These are phyloP conservation scores for Leuciscus idus DNA, from an alignment of 2,113 vertebrate species.

Conservation along the genomic window DNA sequence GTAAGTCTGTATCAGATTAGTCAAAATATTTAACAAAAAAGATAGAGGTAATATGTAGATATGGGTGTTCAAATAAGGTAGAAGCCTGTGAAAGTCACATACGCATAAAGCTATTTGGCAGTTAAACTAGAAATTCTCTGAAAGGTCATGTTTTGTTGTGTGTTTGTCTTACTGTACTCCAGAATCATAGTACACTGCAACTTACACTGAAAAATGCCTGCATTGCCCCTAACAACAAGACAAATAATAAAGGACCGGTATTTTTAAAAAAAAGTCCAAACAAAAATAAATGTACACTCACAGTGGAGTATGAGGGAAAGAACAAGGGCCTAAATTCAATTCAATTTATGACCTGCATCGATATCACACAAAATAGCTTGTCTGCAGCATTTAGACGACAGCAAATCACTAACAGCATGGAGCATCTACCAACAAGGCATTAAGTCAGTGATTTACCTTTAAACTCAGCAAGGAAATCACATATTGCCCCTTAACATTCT, in stretches of 20 bases:
- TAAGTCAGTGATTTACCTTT: slow-evolving; percentile 41
- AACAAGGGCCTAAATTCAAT: not conserved
- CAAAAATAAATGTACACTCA: not conserved
- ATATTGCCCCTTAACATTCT: slow-evolving; percentile 32
- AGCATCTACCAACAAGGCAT: slow-evolving; percentile 9
- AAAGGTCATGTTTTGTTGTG: no score
- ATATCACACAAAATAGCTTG: slow-evolving; percentile 45
- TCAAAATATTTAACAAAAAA: not conserved
- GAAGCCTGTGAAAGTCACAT: not conserved
- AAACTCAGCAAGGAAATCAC: slow-evolving; percentile 9
- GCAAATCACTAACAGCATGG: slow-evolving; percentile 43
- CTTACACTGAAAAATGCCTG: not conserved
- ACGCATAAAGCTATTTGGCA: not conserved
- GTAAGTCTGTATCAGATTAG: not conserved
- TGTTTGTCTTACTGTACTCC: not conserved
- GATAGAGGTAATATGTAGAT: not conserved
- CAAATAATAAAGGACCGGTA: not conserved
- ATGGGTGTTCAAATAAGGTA: not conserved
- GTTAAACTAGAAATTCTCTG: not conserved
- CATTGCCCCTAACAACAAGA: not conserved
- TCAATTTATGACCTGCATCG: slow-evolving; percentile 19
- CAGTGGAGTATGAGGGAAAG: not conserved
- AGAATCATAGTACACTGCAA: not conserved
- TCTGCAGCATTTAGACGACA: slow-evolving; percentile 38
- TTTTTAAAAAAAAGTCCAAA: not conserved